Evolutionary conservation across 2,113 vertebrate genomes (phyloP), one percentile per base, ranked within the genome.

Genomic region (Xyrauchen texanus): DNA sequence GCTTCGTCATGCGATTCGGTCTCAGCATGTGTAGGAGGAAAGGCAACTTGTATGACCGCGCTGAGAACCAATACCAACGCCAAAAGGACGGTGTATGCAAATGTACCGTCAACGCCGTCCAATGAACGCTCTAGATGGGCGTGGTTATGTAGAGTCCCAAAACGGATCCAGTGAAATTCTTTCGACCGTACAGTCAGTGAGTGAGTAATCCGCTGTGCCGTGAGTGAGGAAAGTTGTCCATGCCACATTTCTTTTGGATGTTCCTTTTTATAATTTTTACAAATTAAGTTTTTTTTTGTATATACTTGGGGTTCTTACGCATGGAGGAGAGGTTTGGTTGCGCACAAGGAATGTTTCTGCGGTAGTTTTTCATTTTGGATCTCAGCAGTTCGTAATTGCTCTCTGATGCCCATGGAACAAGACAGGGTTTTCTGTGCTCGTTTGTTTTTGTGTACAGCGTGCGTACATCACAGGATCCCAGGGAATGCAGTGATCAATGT

Each of bases 91-190:
- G 58, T 72, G 76, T 67, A 83, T 84, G 85, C 77, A 87, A 86
- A 85, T 81, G 21, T 79, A 55, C 8, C 4, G 46, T 16, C 8
- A 0, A 12, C 52, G 2, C 12, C 46, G 71, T 34, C 91, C 91
- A 92, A 92, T 92, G 68, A 85, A 51, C 3, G 1, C 0, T 0
- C 4, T 34, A 64, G 21, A 81, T 34, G 88, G 92, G 85, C 80
- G 66, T 83, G 82, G 87, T 60, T 63, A 81, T 72, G 10, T 1
- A 0, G 68, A 61, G 49, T 34, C 68, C 58, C 34, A 64, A 64
- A 64, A 45, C 9, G 5, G 46, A 76, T 51, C 76, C 79, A 55
- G 75, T 71, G 65, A 72, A 13, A 15, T 15, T 9, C 6, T 7
- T 8, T 2, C n/a, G 76, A 6, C 21, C 65, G 45, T 6, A 58